phyloP scores from a whole-genome alignment of 2,113 vertebrate species.

The Engystomops pustulosus region DNA sequence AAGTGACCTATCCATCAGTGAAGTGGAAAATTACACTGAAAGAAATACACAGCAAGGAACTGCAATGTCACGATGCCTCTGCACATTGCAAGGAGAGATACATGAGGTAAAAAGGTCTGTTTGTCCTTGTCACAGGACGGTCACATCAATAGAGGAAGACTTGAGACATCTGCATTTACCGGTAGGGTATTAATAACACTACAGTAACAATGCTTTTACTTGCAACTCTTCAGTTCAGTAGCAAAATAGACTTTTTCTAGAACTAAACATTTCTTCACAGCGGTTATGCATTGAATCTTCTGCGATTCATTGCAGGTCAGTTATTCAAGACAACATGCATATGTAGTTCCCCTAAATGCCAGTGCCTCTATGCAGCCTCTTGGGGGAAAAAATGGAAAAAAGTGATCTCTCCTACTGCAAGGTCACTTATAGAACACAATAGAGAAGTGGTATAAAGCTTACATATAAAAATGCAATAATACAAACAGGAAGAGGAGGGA shows the following conservation, averaged over 20 bases:
- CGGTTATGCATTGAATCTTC: background rate
- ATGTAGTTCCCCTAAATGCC: background rate
- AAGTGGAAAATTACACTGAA: background rate
- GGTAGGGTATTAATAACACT: background rate
- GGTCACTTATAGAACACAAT: background rate
- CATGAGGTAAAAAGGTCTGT: conserved; percentile 21
- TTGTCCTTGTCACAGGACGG: background rate
- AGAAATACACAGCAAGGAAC: background rate
- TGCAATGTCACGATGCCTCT: background rate
- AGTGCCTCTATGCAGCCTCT: background rate
- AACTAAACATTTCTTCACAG: background rate
- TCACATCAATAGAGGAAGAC: conserved; percentile 31
- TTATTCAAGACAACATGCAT: conserved; percentile 28
- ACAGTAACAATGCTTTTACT: background rate
- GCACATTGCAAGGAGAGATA: background rate
- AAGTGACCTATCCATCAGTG: conserved; percentile 2
- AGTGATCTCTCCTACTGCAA: background rate
- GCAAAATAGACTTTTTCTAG: conserved; percentile 34
- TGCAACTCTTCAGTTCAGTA: background rate
- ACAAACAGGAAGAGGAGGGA: background rate
- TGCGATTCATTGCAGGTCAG: background rate
- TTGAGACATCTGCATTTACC: background rate
- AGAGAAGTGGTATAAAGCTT: background rate
- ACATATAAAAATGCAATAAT: conserved; percentile 28
- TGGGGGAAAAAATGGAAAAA: background rate